Conservation (phyloP, 2,113 vertebrate genomes). For the Paramormyrops kingsleyae region DNA sequence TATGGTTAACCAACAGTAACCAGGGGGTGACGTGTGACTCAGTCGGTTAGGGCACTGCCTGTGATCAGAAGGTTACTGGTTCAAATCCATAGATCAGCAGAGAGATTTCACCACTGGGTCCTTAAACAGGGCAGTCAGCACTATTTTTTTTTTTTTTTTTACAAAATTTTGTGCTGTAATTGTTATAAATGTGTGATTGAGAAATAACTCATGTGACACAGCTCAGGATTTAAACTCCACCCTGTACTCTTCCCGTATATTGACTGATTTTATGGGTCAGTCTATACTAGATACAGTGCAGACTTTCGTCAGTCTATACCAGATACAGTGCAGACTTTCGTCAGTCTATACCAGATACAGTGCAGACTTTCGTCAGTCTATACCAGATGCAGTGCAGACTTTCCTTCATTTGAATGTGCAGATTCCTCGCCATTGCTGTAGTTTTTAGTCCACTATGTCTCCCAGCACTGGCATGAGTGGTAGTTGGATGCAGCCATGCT, state of each 20-base stretch:
- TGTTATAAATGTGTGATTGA: neutral
- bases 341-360: neutral
- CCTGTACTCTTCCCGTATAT: neutral
- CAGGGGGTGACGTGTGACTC: neutral
- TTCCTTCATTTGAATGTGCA: neutral
- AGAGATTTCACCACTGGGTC: neutral
- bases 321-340: neutral
- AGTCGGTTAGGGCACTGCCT: neutral
- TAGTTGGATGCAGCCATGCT: neutral
- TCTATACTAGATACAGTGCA: neutral
- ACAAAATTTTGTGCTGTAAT: neutral
- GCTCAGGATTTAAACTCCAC: neutral
- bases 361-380: neutral
- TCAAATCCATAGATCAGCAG: neutral
- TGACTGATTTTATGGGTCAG: neutral
- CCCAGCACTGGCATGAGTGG: neutral
- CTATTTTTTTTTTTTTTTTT: neutral
- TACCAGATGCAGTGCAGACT: neutral
- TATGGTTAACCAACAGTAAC: neutral
- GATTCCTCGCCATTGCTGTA: neutral
- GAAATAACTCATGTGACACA: neutral
- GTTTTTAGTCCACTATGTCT: neutral
- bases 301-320: neutral
- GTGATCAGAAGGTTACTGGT: neutral
- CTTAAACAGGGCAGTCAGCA: neutral